Evolutionary conservation across 2,888 invertebrate genomes (phyloP).

Genomic region (Nephrotoma appendiculata): DNA sequence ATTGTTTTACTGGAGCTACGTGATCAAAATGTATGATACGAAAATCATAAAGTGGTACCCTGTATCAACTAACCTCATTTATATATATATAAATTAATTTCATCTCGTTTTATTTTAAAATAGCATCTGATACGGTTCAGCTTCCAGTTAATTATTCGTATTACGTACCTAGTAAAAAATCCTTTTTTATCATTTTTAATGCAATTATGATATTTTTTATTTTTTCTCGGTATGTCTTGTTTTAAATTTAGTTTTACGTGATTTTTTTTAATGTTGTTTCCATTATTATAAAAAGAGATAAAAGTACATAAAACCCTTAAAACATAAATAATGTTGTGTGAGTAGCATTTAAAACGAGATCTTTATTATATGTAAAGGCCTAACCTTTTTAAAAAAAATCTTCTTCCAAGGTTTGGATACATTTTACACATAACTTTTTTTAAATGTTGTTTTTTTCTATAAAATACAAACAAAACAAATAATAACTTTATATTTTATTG

Average conservation of each 20-base stretch:
- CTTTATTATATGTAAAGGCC: not conserved
- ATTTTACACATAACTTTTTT: not conserved
- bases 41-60: not conserved
- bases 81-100: not conserved
- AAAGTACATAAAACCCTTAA: not conserved
- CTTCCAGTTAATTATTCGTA: not conserved
- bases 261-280: not conserved
- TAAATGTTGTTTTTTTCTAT: not conserved
- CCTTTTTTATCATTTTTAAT: not conserved
- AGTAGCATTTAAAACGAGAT: not conserved
- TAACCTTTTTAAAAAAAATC: not conserved
- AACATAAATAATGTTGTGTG: not conserved
- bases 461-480: not conserved
- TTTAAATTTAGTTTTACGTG: not conserved
- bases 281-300: not conserved
- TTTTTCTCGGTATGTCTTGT: not conserved
- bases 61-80: not conserved
- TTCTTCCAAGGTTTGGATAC: not conserved
- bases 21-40: not conserved
- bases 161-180: not conserved
- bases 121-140: not conserved
- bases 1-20: not conserved
- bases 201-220: not conserved
- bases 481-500: not conserved
- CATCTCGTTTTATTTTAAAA: not conserved